A percentile compares a stretch with the other conserved stretches of the same genome.
Conservation (phyloP, 1,140 invertebrate species). For the Epicauta chinensis region DNA sequence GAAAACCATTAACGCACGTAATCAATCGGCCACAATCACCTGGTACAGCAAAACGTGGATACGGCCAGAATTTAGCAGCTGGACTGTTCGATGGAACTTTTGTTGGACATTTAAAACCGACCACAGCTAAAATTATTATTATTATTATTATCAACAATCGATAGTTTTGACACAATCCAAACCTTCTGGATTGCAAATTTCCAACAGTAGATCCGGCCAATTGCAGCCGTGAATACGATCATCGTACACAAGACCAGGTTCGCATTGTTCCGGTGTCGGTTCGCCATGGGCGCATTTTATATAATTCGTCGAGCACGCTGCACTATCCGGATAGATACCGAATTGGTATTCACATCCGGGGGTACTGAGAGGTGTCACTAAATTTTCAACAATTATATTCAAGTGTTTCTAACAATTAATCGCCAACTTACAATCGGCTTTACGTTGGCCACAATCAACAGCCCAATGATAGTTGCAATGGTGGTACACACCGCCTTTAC, state of each 20-base stretch:
- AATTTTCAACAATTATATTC: constrained; percentile 26
- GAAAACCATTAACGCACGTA: constrained; percentile 81
- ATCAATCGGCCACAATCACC: constrained; percentile 78
- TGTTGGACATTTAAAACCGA: constrained; percentile 77
- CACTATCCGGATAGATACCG: constrained; percentile 74
- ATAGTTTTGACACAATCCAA: neutral
- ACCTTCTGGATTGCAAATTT: constrained; percentile 84
- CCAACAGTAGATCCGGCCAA: constrained; percentile 84
- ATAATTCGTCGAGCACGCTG: constrained; percentile 77
- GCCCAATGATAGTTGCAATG: constrained; percentile 94
- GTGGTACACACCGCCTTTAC: constrained; percentile 79
- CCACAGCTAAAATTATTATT: constrained; percentile 52
- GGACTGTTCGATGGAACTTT: constrained; percentile 71
- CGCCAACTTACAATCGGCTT: constrained; percentile 65
- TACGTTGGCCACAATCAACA: constrained; percentile 79
- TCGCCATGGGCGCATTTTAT: constrained; percentile 79
- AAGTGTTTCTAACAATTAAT: neutral
- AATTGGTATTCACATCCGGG: constrained; percentile 85
- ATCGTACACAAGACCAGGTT: constrained; percentile 82
- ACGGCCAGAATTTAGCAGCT: constrained; percentile 83
- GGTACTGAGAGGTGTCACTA: constrained; percentile 69
- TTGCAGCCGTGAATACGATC: constrained; percentile 83
- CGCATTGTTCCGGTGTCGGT: constrained; percentile 71
- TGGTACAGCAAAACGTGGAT: constrained; percentile 77
- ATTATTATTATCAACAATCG: neutral